Percentiles rank a stretch among this genome's conserved stretches.
These are phyloP conservation scores for Drosophila colorata DNA, from an alignment of 2,888 invertebrate species.

Conservation along the genomic window DNA sequence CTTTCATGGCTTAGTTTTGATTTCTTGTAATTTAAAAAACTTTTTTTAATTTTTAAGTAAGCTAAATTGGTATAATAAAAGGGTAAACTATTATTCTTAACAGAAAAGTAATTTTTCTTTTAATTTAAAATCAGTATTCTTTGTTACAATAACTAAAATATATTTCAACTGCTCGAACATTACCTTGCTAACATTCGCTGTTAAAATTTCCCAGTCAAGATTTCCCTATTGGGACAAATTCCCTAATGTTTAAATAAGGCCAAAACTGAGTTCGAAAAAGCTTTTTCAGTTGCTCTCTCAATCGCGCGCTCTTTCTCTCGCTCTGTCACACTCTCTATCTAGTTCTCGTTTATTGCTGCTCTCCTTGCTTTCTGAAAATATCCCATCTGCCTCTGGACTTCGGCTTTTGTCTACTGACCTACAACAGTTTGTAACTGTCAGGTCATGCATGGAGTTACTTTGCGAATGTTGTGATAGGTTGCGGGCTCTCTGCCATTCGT, in stretches of 20 bases:
- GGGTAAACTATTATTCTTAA: too few species aligned
- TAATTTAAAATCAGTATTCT: too few species aligned
- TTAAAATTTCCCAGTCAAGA: constrained; percentile 34
- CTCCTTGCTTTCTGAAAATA: constrained; percentile 9
- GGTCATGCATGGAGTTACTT: constrained; percentile 60
- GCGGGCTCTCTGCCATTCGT: constrained; percentile 45
- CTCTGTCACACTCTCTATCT: neutral
- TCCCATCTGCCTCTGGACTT: constrained; percentile 21
- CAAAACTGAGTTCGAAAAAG: constrained; percentile 55
- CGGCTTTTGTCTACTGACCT: constrained; percentile 66
- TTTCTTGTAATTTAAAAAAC: too few species aligned
- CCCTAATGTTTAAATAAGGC: constrained; percentile 5
- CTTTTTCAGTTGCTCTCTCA: constrained; percentile 21
- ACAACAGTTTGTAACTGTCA: constrained; percentile 65
- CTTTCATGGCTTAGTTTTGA: too few species aligned
- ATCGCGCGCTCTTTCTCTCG: constrained; percentile 13
- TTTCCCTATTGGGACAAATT: constrained; percentile 45
- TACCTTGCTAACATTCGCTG: neutral
- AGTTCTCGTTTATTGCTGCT: neutral
- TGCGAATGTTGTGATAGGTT: constrained; percentile 75
- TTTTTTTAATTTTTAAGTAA: too few species aligned
- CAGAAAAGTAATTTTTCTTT: too few species aligned
- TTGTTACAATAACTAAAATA: too few species aligned
- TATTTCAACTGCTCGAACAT: neutral
- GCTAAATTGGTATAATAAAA: too few species aligned